phyloP scores from a whole-genome alignment of 2,888 invertebrate genomes.

The Strigamia maritima region DNA sequence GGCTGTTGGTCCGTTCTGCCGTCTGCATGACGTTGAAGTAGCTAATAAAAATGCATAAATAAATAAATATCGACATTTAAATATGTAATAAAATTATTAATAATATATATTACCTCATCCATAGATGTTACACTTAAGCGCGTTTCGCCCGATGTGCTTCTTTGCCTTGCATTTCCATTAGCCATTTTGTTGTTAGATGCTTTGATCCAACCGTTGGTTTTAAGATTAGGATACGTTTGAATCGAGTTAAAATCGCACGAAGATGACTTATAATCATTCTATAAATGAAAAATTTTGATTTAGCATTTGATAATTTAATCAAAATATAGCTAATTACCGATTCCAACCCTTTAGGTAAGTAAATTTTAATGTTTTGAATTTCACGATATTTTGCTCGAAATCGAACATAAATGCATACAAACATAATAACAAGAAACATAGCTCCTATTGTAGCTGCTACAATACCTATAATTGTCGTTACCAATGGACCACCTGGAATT shows the following conservation, averaged over 20 bases:
- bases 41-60: neutral
- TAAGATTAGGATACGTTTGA: neutral
- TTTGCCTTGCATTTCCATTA: conserved; percentile 15
- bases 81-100: neutral
- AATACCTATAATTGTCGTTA: neutral
- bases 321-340: neutral
- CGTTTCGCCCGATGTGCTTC: conserved; percentile 40
- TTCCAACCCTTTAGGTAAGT: conserved; percentile 36
- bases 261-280: neutral
- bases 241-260: neutral
- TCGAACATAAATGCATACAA: neutral
- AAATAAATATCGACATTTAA: neutral
- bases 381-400: neutral
- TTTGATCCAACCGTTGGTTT: neutral
- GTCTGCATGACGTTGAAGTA: conserved; percentile 22
- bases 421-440: neutral
- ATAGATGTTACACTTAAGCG: conserved; percentile 38
- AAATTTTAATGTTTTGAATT: conserved; percentile 36
- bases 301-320: neutral
- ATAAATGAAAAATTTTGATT: neutral
- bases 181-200: neutral
- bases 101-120: conserved; percentile 37
- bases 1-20: neutral
- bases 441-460: neutral
- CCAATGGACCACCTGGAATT: neutral